Conservation (phyloP, 2,888 invertebrate genomes). For the Tetranychus piercei region DNA sequence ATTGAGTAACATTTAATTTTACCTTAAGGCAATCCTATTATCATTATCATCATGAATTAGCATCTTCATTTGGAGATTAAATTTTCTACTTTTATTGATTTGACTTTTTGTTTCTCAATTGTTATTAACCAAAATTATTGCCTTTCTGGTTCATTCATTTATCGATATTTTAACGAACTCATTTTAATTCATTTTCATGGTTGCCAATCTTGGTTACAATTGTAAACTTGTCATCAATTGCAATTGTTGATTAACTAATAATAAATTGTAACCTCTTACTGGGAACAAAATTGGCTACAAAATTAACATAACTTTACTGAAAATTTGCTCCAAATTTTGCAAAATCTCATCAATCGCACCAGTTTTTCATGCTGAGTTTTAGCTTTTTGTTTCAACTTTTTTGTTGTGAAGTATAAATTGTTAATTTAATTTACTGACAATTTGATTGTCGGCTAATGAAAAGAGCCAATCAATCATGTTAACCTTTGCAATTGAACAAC, state of each 20-base stretch:
- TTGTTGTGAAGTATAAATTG: too few relatives aligned
- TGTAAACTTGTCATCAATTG: background rate
- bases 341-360: background rate
- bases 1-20: background rate
- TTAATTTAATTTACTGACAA: too few relatives aligned
- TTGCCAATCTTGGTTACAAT: background rate
- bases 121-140: too few relatives aligned
- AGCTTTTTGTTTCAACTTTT: too few relatives aligned
- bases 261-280: conserved; percentile 1
- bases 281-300: background rate
- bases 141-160: too few relatives aligned
- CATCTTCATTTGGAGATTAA: background rate
- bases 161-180: background rate
- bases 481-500: too few relatives aligned
- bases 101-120: too few relatives aligned
- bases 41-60: background rate
- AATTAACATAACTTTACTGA: background rate
- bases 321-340: too few relatives aligned
- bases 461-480: too few relatives aligned
- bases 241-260: background rate
- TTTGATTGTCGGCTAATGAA: too few relatives aligned
- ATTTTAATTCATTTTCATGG: background rate
- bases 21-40: background rate
- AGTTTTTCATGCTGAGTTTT: too few relatives aligned
- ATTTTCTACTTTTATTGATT: background rate